Percentiles rank a stretch among this genome's conserved stretches.
Conservation (phyloP, 30 jellyfish, hydroid and myxozoan genomes). For the Nemopilema nomurai region DNA sequence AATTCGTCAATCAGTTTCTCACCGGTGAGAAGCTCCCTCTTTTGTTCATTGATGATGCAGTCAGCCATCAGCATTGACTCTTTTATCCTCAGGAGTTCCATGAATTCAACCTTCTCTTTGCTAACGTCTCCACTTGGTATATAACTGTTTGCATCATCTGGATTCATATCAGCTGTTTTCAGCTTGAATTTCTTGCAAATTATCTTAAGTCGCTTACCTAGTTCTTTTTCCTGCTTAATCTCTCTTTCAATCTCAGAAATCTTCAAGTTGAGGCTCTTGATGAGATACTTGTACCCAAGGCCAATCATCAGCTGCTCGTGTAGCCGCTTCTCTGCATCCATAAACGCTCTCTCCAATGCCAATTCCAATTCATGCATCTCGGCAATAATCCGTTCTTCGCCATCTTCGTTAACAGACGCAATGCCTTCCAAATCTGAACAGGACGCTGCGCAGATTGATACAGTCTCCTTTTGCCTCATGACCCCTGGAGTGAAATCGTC, state of each 20-base stretch:
- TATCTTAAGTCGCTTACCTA: not conserved
- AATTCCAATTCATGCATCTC: not conserved
- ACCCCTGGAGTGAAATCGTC: too few relatives aligned
- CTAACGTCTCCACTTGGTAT: not conserved
- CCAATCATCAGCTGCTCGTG: conserved; percentile 18
- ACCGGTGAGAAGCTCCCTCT: not conserved
- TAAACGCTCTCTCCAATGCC: not conserved
- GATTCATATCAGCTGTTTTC: not conserved
- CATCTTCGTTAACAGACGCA: conserved; percentile 3
- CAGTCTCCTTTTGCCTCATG: not conserved
- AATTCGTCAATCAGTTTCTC: not conserved
- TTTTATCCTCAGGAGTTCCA: conserved; percentile 22
- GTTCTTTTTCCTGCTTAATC: not conserved
- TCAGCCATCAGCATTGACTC: conserved; percentile 46
- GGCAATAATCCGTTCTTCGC: not conserved
- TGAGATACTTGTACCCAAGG: conserved; percentile 31
- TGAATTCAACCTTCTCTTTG: conserved; percentile 7
- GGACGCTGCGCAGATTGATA: conserved; percentile 2
- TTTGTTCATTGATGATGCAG: conserved; percentile 3
- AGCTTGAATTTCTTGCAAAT: not conserved
- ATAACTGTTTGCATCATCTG: not conserved
- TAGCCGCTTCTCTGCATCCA: not conserved
- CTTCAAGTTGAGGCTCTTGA: conserved; percentile 12
- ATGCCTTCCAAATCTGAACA: not conserved
- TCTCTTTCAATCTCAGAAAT: not conserved